Evolutionary conservation across 2,797 vertebrate species (phyloP), one percentile per base, ranked within the genome.

Genomic region (Enteromius thamalakanensis): DNA sequence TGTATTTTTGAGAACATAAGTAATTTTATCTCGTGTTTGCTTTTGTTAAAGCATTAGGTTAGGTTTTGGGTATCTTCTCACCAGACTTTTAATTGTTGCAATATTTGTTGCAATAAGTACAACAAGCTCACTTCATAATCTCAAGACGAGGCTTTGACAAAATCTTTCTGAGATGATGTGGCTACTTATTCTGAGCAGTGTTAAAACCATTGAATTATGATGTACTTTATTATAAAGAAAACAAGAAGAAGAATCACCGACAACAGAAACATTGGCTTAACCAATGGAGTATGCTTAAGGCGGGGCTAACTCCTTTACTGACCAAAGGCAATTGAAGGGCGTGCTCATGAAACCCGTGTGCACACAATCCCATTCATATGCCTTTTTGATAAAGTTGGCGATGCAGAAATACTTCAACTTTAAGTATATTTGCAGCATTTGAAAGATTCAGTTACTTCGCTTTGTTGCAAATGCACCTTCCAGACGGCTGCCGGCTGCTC

Each of bases 401-500:
- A 5, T 15, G 68, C 2, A 42, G n/a, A 42, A 15, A 69, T 23
- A 9, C 40, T 2, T 11, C 11, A 45, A 12, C n/a, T 37, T 8
- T 11, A 21, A 49, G 26, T 19, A 19, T 12, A 62, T 64, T 55
- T 21, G 4, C n/a, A 58, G n/a, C 6, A 34, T 79, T 74, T 67
- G 3, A 49, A 10, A 21, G 23, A 32, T n/a, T 51, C 5, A 42
- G 23, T 34, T 29, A 19, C 5, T 67, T 32, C 1, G 12, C 17
- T 42, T 42, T 40, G 68, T 67, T 42, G 4, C 15, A n/a, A 47
- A 17, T 15, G 75, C 60, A 65, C 53, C 76, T 84, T 45, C 40
- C 79, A 71, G 81, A 65, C 8, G 34, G 55, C 68, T n/a, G 55
- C n/a, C 80, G 21, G 62, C 21, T 21, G 12, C 34, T 79, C 49